phyloP scores from a whole-genome alignment of 2,113 vertebrate genomes.

The Lophura nycthemera region DNA sequence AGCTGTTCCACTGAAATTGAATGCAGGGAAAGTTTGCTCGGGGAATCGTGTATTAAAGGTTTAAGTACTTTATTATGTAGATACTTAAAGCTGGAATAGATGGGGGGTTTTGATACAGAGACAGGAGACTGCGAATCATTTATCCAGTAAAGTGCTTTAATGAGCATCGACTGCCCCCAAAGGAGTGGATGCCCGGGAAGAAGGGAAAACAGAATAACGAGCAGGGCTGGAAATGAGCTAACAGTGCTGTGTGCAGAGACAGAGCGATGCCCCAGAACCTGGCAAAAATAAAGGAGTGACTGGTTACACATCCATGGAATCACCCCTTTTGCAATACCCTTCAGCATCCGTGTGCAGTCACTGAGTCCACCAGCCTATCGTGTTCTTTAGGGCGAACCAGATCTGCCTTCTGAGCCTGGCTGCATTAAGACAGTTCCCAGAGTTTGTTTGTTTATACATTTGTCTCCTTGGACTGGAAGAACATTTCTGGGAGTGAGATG shows the following conservation, averaged over 20 bases:
- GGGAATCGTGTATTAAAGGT: conserved; percentile 12
- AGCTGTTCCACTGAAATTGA: not conserved
- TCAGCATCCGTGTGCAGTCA: not conserved
- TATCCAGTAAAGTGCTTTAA: conserved; percentile 17
- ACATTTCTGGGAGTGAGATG: not conserved
- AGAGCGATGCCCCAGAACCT: not conserved
- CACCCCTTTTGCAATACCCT: not conserved
- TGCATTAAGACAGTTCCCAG: not conserved
- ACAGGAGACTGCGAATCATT: conserved; percentile 16
- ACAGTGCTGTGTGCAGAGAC: not conserved
- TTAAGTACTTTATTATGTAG: conserved; percentile 43
- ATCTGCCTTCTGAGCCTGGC: not conserved
- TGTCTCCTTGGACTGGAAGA: not conserved
- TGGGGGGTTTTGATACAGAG: not conserved
- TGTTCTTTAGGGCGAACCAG: not conserved
- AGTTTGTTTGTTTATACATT: not conserved
- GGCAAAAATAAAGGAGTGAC: not conserved
- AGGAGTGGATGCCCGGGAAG: not conserved
- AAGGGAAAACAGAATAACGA: not conserved
- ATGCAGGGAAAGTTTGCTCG: conserved; percentile 30
- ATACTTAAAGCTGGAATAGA: conserved; percentile 5
- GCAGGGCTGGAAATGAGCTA: not conserved
- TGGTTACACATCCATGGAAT: not conserved
- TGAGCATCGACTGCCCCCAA: not conserved
- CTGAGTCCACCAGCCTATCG: not conserved